Evolutionary conservation across 1,140 invertebrate genomes (phyloP), one percentile per base, ranked within the genome.

Genomic region (Procambarus virginalis): DNA sequence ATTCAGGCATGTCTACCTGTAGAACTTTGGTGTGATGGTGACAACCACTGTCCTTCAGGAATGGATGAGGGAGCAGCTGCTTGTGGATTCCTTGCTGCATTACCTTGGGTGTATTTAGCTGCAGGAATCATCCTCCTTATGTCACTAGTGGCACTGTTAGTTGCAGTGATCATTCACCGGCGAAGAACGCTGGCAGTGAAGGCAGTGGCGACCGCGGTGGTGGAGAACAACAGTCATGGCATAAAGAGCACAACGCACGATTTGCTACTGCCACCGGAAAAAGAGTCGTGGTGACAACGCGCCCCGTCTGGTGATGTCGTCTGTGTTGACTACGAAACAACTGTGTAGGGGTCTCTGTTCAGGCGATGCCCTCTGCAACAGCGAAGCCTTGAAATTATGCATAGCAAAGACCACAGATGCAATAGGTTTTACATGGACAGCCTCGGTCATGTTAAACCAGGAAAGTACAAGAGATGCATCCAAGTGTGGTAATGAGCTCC

Each of bases 1-100:
- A 92, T 94, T 76, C 77, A 94, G 93, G 95, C 95, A 20, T 94
- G 94, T 46, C 95, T 94, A 79, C 94, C 95, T 20, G 95, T 96
- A 87, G 94, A 96, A 20, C 94, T 96, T 86, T 95, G 93, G 93
- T 93, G 93, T 91, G 92, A 93, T 95, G 81, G 95, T 94, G 48
- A 94, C 55, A 46, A 76, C 48, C 93, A 93, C 85, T 93, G 93
- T 85, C 93, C 93, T 1, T 89, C 86, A 8, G 90, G 86, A 45
- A 86, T 86, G 48, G 92, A 92, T 73, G 92, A 92, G 49, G 90
- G 92, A n/a, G 90, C 92, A 2, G 85, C 86, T 17, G 91, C 91
- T 4, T 92, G 91, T 73, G 91, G 91, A 58, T 77, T 92, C 22
- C 75, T 92, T 48, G 91, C 89, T 9, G 91, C 91, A 5, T 76